These are phyloP conservation scores for Aporrectodea caliginosa DNA, from an alignment of 1,140 invertebrate genomes.

Conservation along the genomic window DNA sequence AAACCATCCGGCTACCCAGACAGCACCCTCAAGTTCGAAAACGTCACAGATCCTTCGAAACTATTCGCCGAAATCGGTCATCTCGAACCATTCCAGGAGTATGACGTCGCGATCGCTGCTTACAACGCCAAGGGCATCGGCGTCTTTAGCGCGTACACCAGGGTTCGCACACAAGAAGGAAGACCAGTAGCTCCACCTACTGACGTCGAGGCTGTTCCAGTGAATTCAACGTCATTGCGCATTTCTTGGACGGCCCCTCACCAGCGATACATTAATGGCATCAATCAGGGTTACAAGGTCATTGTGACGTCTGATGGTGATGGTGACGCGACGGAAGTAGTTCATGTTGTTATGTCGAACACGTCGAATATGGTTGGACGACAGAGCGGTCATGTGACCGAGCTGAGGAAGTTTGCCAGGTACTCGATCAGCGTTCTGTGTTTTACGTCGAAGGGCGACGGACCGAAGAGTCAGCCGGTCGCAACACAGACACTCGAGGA, in stretches of 20 bases:
- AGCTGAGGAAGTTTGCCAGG: slow-evolving; percentile 80
- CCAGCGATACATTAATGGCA: slow-evolving; percentile 95
- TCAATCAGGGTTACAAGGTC: slow-evolving; percentile 92
- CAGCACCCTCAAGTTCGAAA: slow-evolving; percentile 62
- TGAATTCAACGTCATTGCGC: slow-evolving; percentile 75
- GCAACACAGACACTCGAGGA: slow-evolving; percentile 83
- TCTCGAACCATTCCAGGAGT: slow-evolving; percentile 66
- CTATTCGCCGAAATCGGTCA: slow-evolving; percentile 34
- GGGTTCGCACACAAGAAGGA: slow-evolving; percentile 91
- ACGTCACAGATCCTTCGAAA: slow-evolving; percentile 59
- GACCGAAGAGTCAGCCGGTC: slow-evolving; percentile 70
- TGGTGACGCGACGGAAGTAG: neutral
- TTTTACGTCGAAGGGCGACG: slow-evolving; percentile 93
- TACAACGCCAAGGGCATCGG: slow-evolving; percentile 96
- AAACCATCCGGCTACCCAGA: slow-evolving; percentile 84
- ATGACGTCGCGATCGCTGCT: slow-evolving; percentile 92
- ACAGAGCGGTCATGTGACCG: slow-evolving; percentile 32
- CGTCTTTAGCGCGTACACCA: slow-evolving; percentile 77
- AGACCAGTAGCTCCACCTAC: slow-evolving; percentile 87
- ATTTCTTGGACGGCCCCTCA: slow-evolving; percentile 66
- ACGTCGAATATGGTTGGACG: slow-evolving; percentile 38
- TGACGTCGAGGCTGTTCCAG: slow-evolving; percentile 69
- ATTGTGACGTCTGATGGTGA: neutral
- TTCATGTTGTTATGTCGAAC: slow-evolving; percentile 32
- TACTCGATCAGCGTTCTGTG: slow-evolving; percentile 92